These are phyloP conservation scores for Halcyon chelicuti DNA, from an alignment of 2,797 vertebrate genomes.

Conservation along the genomic window DNA sequence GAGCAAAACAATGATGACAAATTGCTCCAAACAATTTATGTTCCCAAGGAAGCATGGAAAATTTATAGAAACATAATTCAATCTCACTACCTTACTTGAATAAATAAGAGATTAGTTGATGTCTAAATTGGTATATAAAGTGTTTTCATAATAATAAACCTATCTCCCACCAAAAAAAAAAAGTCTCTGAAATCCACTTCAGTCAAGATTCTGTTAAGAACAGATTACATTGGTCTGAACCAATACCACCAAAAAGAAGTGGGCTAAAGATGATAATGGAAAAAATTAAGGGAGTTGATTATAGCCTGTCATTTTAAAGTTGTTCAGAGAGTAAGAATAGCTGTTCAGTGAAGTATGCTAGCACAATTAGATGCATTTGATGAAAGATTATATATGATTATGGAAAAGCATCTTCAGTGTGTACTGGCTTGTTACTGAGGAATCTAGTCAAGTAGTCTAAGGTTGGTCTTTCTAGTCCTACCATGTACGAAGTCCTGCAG, in stretches of 20 bases:
- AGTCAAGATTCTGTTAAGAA: not conserved
- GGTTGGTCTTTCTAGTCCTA: not conserved
- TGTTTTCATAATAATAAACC: not conserved
- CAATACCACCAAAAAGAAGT: not conserved
- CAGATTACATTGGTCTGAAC: not conserved
- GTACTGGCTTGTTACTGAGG: not conserved
- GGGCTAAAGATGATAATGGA: not conserved
- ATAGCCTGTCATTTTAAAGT: not conserved
- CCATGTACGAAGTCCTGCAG: not conserved
- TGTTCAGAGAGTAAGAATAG: not conserved
- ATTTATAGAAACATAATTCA: constrained; percentile 25
- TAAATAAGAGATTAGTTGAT: constrained; percentile 26
- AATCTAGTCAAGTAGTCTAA: not conserved
- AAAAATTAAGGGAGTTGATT: not conserved
- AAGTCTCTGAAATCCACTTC: constrained; percentile 4
- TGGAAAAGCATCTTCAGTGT: not conserved
- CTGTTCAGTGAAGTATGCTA: not conserved
- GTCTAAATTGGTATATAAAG: not conserved
- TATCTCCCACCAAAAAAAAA: not conserved
- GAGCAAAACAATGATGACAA: constrained; percentile 22
- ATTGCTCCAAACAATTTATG: constrained; percentile 7
- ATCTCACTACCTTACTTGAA: not conserved
- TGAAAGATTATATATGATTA: not conserved
- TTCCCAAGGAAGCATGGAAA: not conserved
- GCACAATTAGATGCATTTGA: not conserved